phyloP scores from a whole-genome alignment of 2,113 vertebrate genomes.

The Crocuta crocuta region DNA sequence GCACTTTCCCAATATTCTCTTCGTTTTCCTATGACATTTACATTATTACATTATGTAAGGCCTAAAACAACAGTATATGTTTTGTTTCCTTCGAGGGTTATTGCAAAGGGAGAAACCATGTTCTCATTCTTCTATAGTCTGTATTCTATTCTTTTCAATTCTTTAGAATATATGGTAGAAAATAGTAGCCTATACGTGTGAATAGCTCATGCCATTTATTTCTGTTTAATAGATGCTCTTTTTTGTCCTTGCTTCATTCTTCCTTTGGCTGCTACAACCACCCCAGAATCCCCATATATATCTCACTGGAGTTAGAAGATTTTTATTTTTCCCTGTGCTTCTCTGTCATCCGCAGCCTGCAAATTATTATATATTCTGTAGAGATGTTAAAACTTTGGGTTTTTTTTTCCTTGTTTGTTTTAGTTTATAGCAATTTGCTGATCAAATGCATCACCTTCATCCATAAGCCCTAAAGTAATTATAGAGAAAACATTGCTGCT shows the following conservation, averaged over 20 bases:
- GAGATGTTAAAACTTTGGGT: not conserved
- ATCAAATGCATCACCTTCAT: conserved; percentile 37
- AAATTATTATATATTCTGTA: not conserved
- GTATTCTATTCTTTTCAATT: not conserved
- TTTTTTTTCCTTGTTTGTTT: not conserved
- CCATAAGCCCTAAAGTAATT: conserved; percentile 37
- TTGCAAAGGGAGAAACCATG: not conserved
- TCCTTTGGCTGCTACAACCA: not conserved
- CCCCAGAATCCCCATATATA: not conserved
- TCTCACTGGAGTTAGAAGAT: not conserved
- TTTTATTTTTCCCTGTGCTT: not conserved
- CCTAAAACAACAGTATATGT: not conserved
- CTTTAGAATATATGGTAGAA: not conserved
- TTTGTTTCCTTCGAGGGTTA: not conserved
- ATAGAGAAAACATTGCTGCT: conserved; percentile 31
- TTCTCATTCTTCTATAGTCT: not conserved
- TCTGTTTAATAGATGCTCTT: not conserved
- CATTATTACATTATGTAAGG: not conserved
- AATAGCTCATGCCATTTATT: not conserved
- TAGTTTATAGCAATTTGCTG: conserved; percentile 40
- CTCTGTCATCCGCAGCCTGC: not conserved
- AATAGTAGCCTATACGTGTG: not conserved
- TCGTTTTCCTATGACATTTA: not conserved
- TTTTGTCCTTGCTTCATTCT: not conserved
- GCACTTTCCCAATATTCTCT: not conserved